Base-by-base conservation (phyloP, 2,797 vertebrate species). In the Catostomus latipinnis region DNA sequence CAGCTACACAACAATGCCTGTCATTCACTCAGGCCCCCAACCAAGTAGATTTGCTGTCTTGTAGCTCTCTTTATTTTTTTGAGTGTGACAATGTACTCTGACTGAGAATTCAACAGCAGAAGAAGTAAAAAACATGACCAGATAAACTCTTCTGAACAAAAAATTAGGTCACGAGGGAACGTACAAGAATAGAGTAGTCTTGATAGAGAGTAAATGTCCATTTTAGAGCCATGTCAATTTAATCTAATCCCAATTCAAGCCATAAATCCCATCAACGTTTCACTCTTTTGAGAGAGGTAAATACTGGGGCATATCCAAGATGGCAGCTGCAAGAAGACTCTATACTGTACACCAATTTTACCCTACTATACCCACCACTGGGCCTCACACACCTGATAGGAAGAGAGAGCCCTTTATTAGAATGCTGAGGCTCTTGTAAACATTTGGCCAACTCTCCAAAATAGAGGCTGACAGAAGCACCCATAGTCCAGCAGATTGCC, bases 401-500 rank as follows among this genome's bases (percentile, higher is more conserved):
- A 91, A 92, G 91, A 76, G 14, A 81, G 71, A 73, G 84, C 85
- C 86, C 82, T 89, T 91, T 91, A 91, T 88, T 87, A 90, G 85
- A 86, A 84, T 72, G 74, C 74, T 84, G 84, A 87, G 86, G 85
- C 81, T 85, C 78, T 58, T 63, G 79, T 82, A 84, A 85, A 85
- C 72, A 84, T 85, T 81, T 14, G 75, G 58, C 65, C 50, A 65
- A 76, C 86, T 88, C 85, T 90, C 76, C 84, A 62, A 70, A 75
- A 84, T 84, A 81, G 83, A 67, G 70, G 86, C 86, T 90, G 91
- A 92, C 88, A 86, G 86, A 95, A 94, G 91, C 88, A 89, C 87
- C 91, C 90, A 93, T 91, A 95, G 91, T 90, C 88, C 93, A 87
- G 90, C 92, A 70, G 83, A 85, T 73, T 88, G 90, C 88, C 93